A percentile compares a stretch with the other conserved stretches of the same genome.
phyloP scores from a whole-genome alignment of 2,888 invertebrate genomes.

The Idaea aversata region DNA sequence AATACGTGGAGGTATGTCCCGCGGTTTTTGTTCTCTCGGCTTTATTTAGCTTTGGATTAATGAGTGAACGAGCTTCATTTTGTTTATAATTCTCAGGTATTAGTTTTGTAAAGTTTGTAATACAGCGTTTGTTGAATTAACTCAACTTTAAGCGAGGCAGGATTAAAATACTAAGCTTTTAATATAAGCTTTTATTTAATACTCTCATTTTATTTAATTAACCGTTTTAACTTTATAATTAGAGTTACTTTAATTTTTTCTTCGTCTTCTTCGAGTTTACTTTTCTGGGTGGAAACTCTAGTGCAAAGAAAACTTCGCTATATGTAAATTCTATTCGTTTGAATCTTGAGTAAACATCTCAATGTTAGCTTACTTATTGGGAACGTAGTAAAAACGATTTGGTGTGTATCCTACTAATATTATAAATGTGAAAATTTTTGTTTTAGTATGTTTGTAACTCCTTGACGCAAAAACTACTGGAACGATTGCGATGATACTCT shows the following conservation, averaged over 20 bases:
- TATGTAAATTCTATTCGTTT: neutral
- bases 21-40: slow-evolving; percentile 28
- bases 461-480: neutral
- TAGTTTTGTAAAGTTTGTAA: slow-evolving; percentile 22
- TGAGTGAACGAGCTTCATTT: slow-evolving; percentile 17
- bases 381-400: too few relatives aligned
- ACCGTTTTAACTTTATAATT: neutral
- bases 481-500: neutral
- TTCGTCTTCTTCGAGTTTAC: neutral
- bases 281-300: neutral
- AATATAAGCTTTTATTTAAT: neutral
- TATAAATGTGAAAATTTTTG: neutral
- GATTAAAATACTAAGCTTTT: neutral
- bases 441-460: too few relatives aligned
- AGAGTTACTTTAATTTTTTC: neutral
- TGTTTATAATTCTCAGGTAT: slow-evolving; percentile 25
- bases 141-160: neutral
- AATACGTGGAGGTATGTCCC: slow-evolving; percentile 37
- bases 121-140: neutral
- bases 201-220: neutral
- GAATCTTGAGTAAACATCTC: neutral
- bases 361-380: too few relatives aligned
- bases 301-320: neutral
- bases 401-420: neutral
- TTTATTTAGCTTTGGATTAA: slow-evolving; percentile 26